A percentile compares a stretch with the other conserved stretches of the same genome.
Conservation (phyloP, 2,113 vertebrate genomes). For the Engraulis encrasicolus region DNA sequence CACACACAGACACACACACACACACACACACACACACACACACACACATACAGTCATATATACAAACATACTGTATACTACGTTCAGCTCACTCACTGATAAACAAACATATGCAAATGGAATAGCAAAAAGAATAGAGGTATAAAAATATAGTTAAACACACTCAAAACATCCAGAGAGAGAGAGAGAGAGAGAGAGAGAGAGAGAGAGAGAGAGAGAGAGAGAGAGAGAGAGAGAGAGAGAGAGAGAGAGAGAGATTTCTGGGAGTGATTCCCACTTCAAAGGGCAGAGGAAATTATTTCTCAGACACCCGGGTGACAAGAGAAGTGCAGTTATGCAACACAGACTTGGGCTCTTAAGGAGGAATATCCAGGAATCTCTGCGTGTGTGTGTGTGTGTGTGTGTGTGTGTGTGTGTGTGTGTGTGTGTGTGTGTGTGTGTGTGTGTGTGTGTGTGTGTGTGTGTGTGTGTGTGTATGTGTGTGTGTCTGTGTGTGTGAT, state of each 20-base stretch:
- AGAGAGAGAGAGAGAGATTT: background rate
- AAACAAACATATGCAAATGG: too few species aligned
- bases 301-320: background rate
- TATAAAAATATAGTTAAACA: too few species aligned
- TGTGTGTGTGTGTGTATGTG: background rate
- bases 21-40: background rate
- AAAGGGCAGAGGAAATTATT: background rate
- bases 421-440: too few species aligned
- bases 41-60: background rate
- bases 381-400: too few species aligned
- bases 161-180: too few species aligned
- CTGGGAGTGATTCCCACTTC: background rate
- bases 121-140: too few species aligned
- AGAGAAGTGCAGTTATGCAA: background rate
- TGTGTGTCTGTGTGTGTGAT: background rate
- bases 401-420: too few species aligned
- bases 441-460: too few species aligned
- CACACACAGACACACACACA: background rate
- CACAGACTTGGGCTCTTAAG: background rate
- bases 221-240: background rate
- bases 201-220: background rate
- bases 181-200: background rate
- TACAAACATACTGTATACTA: too few species aligned
- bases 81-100: too few species aligned
- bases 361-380: conserved; percentile 3